These are phyloP conservation scores for Calonectris borealis DNA, from an alignment of 2,113 vertebrate species.

Conservation along the genomic window DNA sequence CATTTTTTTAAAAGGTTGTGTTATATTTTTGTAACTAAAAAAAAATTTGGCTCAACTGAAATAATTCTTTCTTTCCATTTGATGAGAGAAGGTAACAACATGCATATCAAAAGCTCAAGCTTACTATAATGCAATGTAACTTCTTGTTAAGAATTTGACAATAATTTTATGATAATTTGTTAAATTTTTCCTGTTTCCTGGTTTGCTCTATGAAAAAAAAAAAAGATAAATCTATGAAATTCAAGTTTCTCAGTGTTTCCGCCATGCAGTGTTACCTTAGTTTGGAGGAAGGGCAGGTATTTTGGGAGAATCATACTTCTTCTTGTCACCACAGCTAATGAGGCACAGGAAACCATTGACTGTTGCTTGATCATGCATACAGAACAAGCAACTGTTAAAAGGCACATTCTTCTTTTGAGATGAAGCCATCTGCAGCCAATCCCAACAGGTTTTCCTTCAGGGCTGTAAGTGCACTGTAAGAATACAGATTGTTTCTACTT, in stretches of 20 bases:
- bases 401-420: conserved; percentile 66
- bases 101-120: neutral
- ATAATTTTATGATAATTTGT: neutral
- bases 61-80: neutral
- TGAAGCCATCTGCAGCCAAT: conserved; percentile 72
- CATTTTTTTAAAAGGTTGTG: neutral
- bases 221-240: neutral
- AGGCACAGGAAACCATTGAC: conserved; percentile 82
- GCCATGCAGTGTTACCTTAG: conserved; percentile 60
- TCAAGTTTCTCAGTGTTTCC: conserved; percentile 39
- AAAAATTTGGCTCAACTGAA: neutral
- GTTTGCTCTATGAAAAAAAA: neutral
- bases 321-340: conserved; percentile 83
- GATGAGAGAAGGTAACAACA: neutral
- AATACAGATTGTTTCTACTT: conserved; percentile 63
- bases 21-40: neutral
- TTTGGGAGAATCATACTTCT: conserved; percentile 77
- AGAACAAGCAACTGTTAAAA: conserved; percentile 74
- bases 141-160: conserved; percentile 19
- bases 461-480: conserved; percentile 36
- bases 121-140: neutral
- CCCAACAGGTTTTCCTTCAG: conserved; percentile 67
- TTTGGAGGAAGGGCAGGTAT: conserved; percentile 75
- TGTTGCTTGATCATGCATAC: conserved; percentile 83
- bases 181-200: neutral